Conservation (phyloP, 2,113 vertebrate genomes). For the Ammodytes marinus region DNA sequence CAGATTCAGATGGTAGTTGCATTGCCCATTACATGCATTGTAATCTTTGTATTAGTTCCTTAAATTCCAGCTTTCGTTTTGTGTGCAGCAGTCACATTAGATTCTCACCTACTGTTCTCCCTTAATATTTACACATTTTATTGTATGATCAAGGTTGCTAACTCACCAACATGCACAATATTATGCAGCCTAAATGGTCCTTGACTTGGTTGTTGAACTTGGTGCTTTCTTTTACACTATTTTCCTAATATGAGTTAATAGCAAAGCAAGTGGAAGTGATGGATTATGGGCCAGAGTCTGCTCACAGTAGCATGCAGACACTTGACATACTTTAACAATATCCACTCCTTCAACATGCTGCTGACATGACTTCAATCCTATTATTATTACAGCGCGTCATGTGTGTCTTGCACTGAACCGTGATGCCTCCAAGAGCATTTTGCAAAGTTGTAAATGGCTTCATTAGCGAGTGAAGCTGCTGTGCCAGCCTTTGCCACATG, state of each 20-base stretch:
- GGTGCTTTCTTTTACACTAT: neutral
- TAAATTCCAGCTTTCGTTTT: neutral
- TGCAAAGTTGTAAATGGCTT: constrained; percentile 8
- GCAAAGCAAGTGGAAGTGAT: constrained; percentile 40
- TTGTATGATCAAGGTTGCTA: constrained; percentile 3
- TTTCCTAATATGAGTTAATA: constrained; percentile 9
- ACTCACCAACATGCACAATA: constrained; percentile 24
- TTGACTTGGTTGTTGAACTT: constrained; percentile 16
- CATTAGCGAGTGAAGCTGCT: constrained; percentile 12
- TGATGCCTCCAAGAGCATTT: neutral
- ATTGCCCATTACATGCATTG: neutral
- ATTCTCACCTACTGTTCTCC: neutral
- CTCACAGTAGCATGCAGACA: neutral
- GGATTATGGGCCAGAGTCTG: constrained; percentile 30
- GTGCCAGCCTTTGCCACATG: constrained; percentile 3
- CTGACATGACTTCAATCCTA: constrained; percentile 5
- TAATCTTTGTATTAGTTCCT: neutral
- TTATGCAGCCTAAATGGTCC: constrained; percentile 18
- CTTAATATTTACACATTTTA: constrained; percentile 8
- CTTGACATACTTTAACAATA: constrained; percentile 16
- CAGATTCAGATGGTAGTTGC: too few relatives aligned
- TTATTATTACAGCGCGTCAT: neutral
- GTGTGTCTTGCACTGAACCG: constrained; percentile 15
- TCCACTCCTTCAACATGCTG: constrained; percentile 8
- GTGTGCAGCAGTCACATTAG: constrained; percentile 22